Base-by-base conservation (phyloP, 2,797 vertebrate genomes). In the Champsocephalus esox region DNA sequence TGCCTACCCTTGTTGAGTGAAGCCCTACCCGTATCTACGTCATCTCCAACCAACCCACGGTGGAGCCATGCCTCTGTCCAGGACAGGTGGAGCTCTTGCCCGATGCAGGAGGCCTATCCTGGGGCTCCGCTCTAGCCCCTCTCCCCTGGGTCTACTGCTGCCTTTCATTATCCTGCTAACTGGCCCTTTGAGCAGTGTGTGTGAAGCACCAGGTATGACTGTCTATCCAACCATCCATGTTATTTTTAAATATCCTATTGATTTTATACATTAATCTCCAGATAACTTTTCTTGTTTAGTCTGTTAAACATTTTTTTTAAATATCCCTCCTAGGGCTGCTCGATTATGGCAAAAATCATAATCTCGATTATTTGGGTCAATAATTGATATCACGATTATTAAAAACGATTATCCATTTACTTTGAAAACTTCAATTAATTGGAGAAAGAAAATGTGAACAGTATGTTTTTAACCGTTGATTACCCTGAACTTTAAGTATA, bases 1-100 rank as follows among this genome's bases (percentile, higher is more conserved):
- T 92, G 92, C 92, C 88, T 88, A 89, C 83, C 82, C 88, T 87
- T 91, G 73, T 70, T 90, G 84, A 89, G 92, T 77, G 84, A 91
- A 85, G 82, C 74, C 62, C 81, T 44, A 9, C 74, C 55, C 51
- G 38, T 60, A 75, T 87, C 76, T 75, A 73, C 3, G 12, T 75
- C 84, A 21, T 83, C 82, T 87, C 62, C 83, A 60, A 60, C 66
- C 75, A 64, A 61, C 70, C 84, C 60, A 48, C 50, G 48, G 73
- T 60, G 78, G 83, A 70, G 81, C 86, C 93, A 94, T 94, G 93
- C 71, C 84, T 89, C 77, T 76, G 70, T 75, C 80, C 70, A 75
- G 79, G 71, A 82, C 87, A 52, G 64, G 58, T 71, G 75, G 88
- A 76, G 82, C 52, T 67, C 70, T 66, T 13, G 72, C 77, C 76